Conservation (phyloP, 1,140 invertebrate genomes). For the Araneus ventricosus region DNA sequence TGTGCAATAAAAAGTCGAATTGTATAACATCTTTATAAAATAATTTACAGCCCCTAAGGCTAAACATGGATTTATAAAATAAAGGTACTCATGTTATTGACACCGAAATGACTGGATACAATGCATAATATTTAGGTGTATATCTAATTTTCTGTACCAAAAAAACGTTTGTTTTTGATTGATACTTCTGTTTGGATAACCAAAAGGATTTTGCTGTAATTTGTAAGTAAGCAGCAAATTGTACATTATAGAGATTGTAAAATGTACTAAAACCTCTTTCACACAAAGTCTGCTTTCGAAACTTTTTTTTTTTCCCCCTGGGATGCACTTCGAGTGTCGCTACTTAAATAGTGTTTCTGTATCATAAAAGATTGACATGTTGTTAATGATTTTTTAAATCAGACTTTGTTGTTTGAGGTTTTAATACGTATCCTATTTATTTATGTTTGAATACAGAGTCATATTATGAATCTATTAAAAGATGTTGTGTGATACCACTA, state of each 20-base stretch:
- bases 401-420: conserved; percentile 28
- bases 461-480: conserved; percentile 38
- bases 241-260: conserved; percentile 1
- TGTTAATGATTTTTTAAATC: too few species aligned
- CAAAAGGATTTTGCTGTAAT: not conserved
- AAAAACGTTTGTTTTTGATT: not conserved
- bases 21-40: not conserved
- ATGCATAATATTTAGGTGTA: not conserved
- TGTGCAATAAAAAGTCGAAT: not conserved
- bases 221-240: not conserved
- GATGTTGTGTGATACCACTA: conserved; percentile 60
- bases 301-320: not conserved
- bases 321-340: not conserved
- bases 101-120: not conserved
- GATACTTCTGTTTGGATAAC: not conserved
- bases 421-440: conserved; percentile 61
- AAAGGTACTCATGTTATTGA: not conserved
- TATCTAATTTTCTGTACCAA: not conserved
- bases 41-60: not conserved
- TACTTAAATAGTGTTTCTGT: conserved; percentile 16
- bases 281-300: not conserved
- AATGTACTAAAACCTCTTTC: conserved; percentile 25
- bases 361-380: not conserved
- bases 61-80: not conserved
- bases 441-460: conserved; percentile 57